These are phyloP conservation scores for Patella pellucida DNA, from an alignment of 2,888 invertebrate species.

Conservation along the genomic window DNA sequence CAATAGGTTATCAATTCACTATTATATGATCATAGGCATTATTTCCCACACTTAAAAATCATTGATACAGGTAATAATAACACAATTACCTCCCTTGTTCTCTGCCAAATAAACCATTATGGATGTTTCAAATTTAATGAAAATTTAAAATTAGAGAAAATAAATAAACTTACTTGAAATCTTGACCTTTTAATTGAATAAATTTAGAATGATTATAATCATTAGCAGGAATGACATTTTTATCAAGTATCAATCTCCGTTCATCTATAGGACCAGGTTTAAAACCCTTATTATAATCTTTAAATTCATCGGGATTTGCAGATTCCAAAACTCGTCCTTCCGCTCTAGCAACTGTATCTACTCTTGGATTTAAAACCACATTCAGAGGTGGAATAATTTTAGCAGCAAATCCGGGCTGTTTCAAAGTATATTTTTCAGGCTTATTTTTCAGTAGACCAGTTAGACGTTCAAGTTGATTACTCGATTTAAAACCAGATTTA, in stretches of 20 bases:
- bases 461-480: slow-evolving; percentile 65
- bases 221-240: slow-evolving; percentile 56
- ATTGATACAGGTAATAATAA: no score
- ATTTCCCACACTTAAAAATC: no score
- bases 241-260: slow-evolving; percentile 53
- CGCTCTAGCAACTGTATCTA: slow-evolving; percentile 55
- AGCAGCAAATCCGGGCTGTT: slow-evolving; percentile 41
- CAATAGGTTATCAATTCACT: no score
- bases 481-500: slow-evolving; percentile 55
- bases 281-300: slow-evolving; percentile 51
- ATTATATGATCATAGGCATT: no score
- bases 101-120: not conserved
- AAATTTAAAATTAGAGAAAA: not conserved
- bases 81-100: no score
- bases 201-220: slow-evolving; percentile 58
- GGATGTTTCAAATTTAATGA: not conserved
- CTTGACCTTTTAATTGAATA: slow-evolving; percentile 48
- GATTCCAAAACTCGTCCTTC: slow-evolving; percentile 53
- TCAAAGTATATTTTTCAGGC: slow-evolving; percentile 53
- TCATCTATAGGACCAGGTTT: slow-evolving; percentile 56
- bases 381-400: slow-evolving; percentile 62
- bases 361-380: slow-evolving; percentile 64
- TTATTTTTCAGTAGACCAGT: slow-evolving; percentile 62
- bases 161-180: slow-evolving; percentile 59
- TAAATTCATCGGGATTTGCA: slow-evolving; percentile 45